Percentiles rank a stretch among this genome's conserved stretches.
Conservation (phyloP, 2,888 invertebrate genomes). For the Eupithecia subumbrata region DNA sequence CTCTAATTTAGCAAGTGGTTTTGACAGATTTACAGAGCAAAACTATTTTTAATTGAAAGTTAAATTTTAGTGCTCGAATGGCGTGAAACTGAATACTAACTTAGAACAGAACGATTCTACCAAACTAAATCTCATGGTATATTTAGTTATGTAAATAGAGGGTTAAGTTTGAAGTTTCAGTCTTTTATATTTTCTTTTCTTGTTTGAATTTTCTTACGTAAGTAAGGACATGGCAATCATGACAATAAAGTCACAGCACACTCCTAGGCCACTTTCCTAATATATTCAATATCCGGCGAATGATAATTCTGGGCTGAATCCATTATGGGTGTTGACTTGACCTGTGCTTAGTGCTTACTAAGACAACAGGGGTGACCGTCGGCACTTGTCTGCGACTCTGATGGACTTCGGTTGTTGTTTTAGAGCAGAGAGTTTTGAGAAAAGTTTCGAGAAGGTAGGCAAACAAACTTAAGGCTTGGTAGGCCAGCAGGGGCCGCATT, state of each 20-base stretch:
- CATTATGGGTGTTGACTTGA: constrained; percentile 85
- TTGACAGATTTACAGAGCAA: too few species aligned
- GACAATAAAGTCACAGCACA: neutral
- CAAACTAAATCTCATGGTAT: neutral
- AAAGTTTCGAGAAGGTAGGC: neutral
- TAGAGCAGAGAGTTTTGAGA: neutral
- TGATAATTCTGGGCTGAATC: constrained; percentile 83
- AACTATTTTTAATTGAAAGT: too few species aligned
- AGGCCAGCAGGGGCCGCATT: too few species aligned
- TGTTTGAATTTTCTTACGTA: too few species aligned
- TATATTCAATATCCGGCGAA: constrained; percentile 83
- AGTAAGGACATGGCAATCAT: neutral
- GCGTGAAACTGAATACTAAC: neutral
- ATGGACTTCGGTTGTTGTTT: constrained; percentile 28
- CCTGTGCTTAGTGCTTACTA: constrained; percentile 83
- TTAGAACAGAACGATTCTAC: neutral
- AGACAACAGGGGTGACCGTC: constrained; percentile 81
- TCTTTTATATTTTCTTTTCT: too few species aligned
- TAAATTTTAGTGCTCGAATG: too few species aligned
- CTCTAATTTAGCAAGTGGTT: too few species aligned
- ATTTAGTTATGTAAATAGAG: too few species aligned
- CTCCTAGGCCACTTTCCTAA: constrained; percentile 68
- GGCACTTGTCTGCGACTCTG: constrained; percentile 24
- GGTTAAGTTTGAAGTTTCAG: too few species aligned
- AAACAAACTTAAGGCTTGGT: too few species aligned